Evolutionary conservation across 2,797 vertebrate genomes (phyloP).

Genomic region (Euphonia xanthogaster): DNA sequence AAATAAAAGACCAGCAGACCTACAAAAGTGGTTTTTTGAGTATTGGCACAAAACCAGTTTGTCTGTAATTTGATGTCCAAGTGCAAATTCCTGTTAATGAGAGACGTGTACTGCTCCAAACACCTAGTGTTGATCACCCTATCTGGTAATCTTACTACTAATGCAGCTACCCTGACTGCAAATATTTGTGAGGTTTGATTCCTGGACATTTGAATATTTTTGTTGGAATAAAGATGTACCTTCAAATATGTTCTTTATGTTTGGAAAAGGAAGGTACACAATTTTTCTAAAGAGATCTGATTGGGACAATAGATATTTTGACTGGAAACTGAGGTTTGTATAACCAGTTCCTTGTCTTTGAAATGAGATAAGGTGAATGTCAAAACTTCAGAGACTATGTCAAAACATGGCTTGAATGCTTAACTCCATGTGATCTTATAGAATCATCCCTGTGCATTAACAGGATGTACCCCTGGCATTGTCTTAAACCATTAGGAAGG

Average conservation of each 20-base stretch:
- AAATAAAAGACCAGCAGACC: not conserved
- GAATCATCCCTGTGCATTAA: not conserved
- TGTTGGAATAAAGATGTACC: not conserved
- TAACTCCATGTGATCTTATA: not conserved
- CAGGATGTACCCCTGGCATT: not conserved
- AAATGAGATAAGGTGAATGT: not conserved
- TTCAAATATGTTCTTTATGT: not conserved
- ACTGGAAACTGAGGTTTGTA: not conserved
- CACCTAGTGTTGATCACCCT: not conserved
- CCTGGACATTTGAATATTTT: not conserved
- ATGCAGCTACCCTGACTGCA: not conserved
- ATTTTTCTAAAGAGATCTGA: not conserved
- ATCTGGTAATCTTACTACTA: not conserved
- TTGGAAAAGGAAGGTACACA: not conserved
- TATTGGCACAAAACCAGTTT: not conserved
- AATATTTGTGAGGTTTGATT: not conserved
- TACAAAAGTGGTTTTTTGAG: not conserved
- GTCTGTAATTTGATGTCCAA: not conserved
- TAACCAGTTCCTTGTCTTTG: not conserved
- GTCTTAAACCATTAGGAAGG: not conserved
- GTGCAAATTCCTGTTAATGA: not conserved
- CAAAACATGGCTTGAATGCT: not conserved
- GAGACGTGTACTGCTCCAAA: not conserved
- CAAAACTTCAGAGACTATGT: not conserved
- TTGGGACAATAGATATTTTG: not conserved